A percentile compares a stretch with the other conserved stretches of the same genome.
These are phyloP conservation scores for Eurystomus gularis DNA, from an alignment of 2,113 vertebrate species.

Conservation along the genomic window DNA sequence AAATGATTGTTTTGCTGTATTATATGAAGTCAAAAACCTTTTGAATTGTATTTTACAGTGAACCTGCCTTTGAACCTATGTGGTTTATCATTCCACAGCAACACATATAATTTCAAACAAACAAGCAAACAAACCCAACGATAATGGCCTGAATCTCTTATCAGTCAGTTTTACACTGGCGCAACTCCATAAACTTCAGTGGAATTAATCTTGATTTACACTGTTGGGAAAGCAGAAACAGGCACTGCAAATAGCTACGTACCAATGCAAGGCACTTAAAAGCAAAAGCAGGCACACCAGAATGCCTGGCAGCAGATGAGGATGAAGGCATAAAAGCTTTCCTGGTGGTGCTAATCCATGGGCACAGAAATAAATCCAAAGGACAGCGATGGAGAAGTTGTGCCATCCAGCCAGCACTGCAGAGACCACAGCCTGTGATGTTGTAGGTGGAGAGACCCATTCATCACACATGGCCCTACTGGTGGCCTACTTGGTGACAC, in stretches of 20 bases:
- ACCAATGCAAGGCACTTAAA: neutral
- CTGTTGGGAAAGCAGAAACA: constrained; percentile 20
- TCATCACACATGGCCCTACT: rapidly evolving
- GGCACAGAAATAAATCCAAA: neutral
- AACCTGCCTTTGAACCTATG: constrained; percentile 34
- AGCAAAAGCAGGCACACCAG: constrained; percentile 3
- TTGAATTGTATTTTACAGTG: constrained; percentile 1
- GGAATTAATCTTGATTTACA: constrained; percentile 64
- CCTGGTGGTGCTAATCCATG: neutral
- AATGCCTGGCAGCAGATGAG: constrained; percentile 17
- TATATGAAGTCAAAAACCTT: constrained; percentile 45
- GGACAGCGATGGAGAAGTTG: neutral
- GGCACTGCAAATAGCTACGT: constrained; percentile 17
- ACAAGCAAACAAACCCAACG: neutral
- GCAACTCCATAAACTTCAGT: constrained; percentile 54
- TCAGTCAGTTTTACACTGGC: constrained; percentile 49
- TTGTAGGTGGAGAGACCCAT: neutral
- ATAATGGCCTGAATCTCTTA: constrained; percentile 44
- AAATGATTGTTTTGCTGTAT: constrained; percentile 41
- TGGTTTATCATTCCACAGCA: constrained; percentile 35
- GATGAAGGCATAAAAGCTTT: neutral
- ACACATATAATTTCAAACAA: constrained; percentile 50
- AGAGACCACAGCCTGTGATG: rapidly evolving
- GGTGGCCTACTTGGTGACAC: neutral
- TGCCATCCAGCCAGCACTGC: neutral